Base-by-base conservation (phyloP, 2,888 invertebrate genomes). In the Cephus pygmeus region DNA sequence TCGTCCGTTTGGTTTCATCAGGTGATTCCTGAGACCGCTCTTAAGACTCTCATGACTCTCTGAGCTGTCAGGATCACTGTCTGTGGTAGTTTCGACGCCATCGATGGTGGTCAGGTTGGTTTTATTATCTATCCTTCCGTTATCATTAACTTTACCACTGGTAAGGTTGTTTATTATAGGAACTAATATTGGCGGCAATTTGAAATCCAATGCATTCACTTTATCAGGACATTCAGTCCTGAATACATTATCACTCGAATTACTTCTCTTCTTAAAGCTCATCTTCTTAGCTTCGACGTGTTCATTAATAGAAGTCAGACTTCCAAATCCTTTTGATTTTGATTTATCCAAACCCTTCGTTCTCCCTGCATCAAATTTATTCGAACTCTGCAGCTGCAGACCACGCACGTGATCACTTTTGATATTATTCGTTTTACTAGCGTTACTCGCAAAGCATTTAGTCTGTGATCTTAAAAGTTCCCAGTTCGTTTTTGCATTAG, bases 401-500 rank as follows among this genome's bases (percentile, higher is more conserved):
- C 83, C 84, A 9, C 86, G 85, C 15, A 87, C 77, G 40, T 85
- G 86, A 78, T 85, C 87, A 76, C 79, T 84, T 79, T 87, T 88
- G 1, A 84, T 83, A 34, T 75, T 81, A 34, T 79, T 86, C 12
- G 81, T 75, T 81, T 86, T 88, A 73, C 81, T 87, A 11, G 81
- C 76, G 56, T 82, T 84, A 56, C 83, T 90, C 11, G 90, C 86
- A 69, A 94, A 92, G 83, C 93, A 94, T 90, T 94, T 95, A 56
- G 94, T 94, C 92, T 94, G 95, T 4, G 96, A 94, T 80, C 96
- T 93, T 23, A 96, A 91, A 75, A 96, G 91, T 90, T 97, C 96
- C 97, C 97, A 97, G 88, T 96, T 97, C n/a, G 96, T 96, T 82
- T 96, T 94, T 2, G 97, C 97, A 88, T 97, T 97, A 69, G 96